Evolutionary conservation across 2,888 invertebrate genomes (phyloP), one percentile per base, ranked within the genome.

Genomic region (Eupithecia tripunctaria): DNA sequence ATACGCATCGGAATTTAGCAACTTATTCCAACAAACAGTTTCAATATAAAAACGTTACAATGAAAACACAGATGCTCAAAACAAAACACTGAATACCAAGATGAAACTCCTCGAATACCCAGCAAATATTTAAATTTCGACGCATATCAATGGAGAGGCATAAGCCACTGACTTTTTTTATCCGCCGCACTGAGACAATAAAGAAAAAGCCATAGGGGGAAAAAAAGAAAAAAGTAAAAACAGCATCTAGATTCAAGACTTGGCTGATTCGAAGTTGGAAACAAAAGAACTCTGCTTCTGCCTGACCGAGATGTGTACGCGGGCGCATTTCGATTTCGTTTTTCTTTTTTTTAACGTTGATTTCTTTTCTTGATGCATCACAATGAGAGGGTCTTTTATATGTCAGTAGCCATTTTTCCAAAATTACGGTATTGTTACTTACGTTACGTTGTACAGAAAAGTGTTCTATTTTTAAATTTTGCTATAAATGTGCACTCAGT

Each of bases 71-170:
- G 87, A 89, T 89, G 82, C 84, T 84, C 87, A 87, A 89, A 91
- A 89, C 86, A 88, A 89, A 92, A 92, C 89, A 88, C 76, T 74
- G 78, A 80, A 78, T 78, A 72, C 77, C 88, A 84, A 87, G 89
- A 91, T 91, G 91, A 87, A 90, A 88, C 87, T 88, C 90, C 88
- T 90, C 89, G 90, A 89, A 89, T 90, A 90, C 88, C 86, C 82
- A 91, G 92, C 91, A 94, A 93, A 94, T 94, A 94, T 94, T 94
- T 94, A 94, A 94, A 94, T 94, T 94, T 94, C 93, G 92, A 93
- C 92, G 93, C 93, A 94, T 94, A 94, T 94, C 94, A 94, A 94
- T 94, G 94, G 93, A 91, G 92, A 92, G 89, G 93, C 94, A 94
- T 94, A 94, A 94, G 94, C 94, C 94, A 94, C 94, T 92, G 91